Base-by-base conservation (phyloP, 1,140 invertebrate species). In the Drosophila sp. region DNA sequence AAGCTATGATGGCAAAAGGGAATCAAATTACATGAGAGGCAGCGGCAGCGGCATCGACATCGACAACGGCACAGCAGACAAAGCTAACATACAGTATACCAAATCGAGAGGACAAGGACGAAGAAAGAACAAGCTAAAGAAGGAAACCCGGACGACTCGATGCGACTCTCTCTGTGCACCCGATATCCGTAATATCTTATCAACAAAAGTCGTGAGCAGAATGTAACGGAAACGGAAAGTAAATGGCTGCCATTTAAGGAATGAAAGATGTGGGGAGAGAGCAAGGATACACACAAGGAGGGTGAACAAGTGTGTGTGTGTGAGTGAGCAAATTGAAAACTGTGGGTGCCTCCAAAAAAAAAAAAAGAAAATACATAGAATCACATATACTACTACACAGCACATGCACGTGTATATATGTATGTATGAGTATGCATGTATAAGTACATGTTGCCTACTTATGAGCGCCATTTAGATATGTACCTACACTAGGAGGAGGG, bases 211-310 rank as follows among this genome's bases (percentile, higher is more conserved):
- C 83, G 83, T 83, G 79, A 70, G 81, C 83, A 76, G 83, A 79
- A 86, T 86, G 79, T 79, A 83, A 79, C 83, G 83, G 83, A 86
- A 86, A 86, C 83, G 83, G 83, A 87, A 86, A 82, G 76, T 76
- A 83, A 87, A 83, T 82, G 83, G 79, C 76, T 79, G 82, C 66
- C 82, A 82, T 84, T 80, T 78, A 62, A 65, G 54, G 33, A 68
- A 60, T 57, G 55, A n/a, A 65, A 38, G 41, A 32, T 6, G 44
- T 8, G 47, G 47, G 33, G 47, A 27, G 25, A 41, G 50, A 62
- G 56, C 33, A 2, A 44, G 29, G 10, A n/a, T 25, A 27, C 6
- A 40, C 40, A 60, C 8, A 40, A n/a, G 60, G 60, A 72, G 66
- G 69, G 54, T 75, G 63, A 66, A 75, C 66, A 17, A 17, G 17